These are phyloP conservation scores for Anthoptus insignis DNA, from an alignment of 2,888 invertebrate genomes.

Conservation along the genomic window DNA sequence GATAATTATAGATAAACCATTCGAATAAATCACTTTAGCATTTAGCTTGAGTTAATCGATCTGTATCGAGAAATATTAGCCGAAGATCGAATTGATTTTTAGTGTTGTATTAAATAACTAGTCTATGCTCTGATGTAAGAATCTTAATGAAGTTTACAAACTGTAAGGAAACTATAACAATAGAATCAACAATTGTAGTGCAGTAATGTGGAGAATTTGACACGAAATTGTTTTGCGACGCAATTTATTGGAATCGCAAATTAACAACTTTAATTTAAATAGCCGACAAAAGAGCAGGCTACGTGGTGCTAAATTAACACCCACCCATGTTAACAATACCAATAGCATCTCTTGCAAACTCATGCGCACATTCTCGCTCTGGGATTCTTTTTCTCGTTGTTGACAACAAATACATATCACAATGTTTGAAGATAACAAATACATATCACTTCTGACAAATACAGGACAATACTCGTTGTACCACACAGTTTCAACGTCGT, in stretches of 20 bases:
- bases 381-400: no score
- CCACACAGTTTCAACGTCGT: no score
- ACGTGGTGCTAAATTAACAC: background rate
- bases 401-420: no score
- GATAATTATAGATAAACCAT: constrained; percentile 6
- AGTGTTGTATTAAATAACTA: background rate
- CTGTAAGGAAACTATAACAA: background rate
- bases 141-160: background rate
- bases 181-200: background rate
- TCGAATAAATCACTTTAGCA: constrained; percentile 10
- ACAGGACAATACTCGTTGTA: no score
- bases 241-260: background rate
- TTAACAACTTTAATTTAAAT: background rate
- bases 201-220: background rate
- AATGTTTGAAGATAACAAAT: no score
- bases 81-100: background rate
- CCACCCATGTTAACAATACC: no score
- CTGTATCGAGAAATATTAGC: constrained; percentile 10
- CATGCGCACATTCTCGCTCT: no score
- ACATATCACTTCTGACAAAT: no score
- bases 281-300: no score
- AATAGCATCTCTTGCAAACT: no score
- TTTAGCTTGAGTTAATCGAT: constrained; percentile 4
- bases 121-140: background rate
- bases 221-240: background rate